These are phyloP conservation scores for Nomada ruficornis DNA, from an alignment of 2,888 invertebrate species.

Conservation along the genomic window DNA sequence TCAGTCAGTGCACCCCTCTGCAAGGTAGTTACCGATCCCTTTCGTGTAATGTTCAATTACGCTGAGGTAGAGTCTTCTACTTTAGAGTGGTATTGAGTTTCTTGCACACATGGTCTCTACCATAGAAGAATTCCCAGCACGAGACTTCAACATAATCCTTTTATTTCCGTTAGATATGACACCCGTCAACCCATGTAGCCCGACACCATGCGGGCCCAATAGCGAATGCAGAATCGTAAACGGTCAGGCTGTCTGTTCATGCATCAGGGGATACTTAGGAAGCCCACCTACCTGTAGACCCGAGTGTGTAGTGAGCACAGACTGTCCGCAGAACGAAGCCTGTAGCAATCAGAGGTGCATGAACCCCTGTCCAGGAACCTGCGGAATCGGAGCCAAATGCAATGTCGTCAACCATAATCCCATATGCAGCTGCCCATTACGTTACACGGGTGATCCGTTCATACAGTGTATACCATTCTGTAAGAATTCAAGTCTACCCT, in stretches of 20 bases:
- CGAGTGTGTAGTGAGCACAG: conserved; percentile 90
- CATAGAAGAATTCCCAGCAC: too few species aligned
- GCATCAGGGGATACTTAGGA: conserved; percentile 92
- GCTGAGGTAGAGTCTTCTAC: too few species aligned
- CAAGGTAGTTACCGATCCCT: conserved; percentile 72
- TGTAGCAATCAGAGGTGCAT: conserved; percentile 93
- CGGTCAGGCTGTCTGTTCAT: conserved; percentile 88
- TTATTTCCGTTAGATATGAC: conserved; percentile 80
- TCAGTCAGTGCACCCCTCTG: conserved; percentile 86
- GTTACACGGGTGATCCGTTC: conserved; percentile 91
- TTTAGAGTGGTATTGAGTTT: neutral
- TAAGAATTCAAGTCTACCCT: conserved; percentile 80
- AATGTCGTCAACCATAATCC: conserved; percentile 93
- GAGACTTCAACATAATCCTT: neutral
- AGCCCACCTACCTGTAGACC: conserved; percentile 92
- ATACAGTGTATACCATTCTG: conserved; percentile 87
- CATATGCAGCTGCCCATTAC: conserved; percentile 89
- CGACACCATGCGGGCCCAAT: conserved; percentile 85
- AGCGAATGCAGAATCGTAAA: conserved; percentile 88
- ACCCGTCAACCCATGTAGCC: conserved; percentile 87
- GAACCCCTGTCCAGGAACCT: conserved; percentile 93
- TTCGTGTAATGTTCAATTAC: neutral
- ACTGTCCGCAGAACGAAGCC: conserved; percentile 90
- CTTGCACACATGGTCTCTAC: neutral
- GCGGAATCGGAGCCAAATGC: conserved; percentile 91